A percentile compares a stretch with the other conserved stretches of the same genome.
These are phyloP conservation scores for Peromyscus aztecus DNA, from an alignment of 2,797 vertebrate genomes.

Conservation along the genomic window DNA sequence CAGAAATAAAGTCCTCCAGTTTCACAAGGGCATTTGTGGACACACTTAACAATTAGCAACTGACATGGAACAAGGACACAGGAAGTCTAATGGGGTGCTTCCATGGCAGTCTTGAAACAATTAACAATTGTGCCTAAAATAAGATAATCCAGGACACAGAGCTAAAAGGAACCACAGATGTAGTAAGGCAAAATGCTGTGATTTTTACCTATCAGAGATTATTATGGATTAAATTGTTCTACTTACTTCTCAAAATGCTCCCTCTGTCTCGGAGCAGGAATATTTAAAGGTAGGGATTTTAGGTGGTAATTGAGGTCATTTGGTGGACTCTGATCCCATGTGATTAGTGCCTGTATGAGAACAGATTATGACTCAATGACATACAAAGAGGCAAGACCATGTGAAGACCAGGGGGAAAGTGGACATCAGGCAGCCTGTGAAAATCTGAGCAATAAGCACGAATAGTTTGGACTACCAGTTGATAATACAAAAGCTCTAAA, in stretches of 20 bases:
- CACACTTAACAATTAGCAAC: neutral
- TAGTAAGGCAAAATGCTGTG: neutral
- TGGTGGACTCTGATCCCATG: neutral
- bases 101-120: neutral
- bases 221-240: neutral
- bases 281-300: neutral
- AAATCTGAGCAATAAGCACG: neutral
- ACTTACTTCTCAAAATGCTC: neutral
- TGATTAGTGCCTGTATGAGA: neutral
- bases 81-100: neutral
- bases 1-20: neutral
- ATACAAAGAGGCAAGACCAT: neutral
- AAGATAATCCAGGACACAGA: neutral
- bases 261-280: neutral
- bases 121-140: neutral
- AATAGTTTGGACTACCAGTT: neutral
- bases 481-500: neutral
- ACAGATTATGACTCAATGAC: neutral
- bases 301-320: neutral
- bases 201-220: constrained; percentile 23
- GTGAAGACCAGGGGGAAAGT: neutral
- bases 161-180: neutral
- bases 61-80: neutral
- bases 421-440: neutral
- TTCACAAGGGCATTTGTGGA: neutral